These are phyloP conservation scores for Tribolium freemani DNA, from an alignment of 2,888 invertebrate species.

Conservation along the genomic window DNA sequence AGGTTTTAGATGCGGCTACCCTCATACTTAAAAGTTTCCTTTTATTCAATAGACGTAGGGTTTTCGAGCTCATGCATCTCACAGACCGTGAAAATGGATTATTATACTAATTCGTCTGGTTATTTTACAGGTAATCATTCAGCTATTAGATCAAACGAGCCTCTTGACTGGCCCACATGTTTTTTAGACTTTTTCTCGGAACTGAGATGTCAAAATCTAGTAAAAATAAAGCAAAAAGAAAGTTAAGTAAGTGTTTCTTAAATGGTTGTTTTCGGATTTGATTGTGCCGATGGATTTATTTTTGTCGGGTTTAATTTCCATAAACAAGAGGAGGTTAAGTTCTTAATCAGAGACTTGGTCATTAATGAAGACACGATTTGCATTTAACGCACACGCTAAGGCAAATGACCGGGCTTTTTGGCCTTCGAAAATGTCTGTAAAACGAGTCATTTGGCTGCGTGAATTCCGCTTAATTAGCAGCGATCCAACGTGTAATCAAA, in stretches of 20 bases:
- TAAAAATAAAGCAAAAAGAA: neutral
- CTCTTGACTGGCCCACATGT: neutral
- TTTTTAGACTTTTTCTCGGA: neutral
- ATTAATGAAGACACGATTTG: slow-evolving; percentile 58
- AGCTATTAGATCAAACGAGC: slow-evolving; percentile 12
- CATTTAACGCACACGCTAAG: slow-evolving; percentile 57
- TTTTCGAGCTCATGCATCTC: slow-evolving; percentile 32
- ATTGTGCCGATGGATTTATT: slow-evolving; percentile 24
- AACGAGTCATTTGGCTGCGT: neutral
- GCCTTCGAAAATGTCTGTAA: slow-evolving; percentile 41
- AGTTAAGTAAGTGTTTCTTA: slow-evolving; percentile 18
- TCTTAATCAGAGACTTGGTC: slow-evolving; percentile 48
- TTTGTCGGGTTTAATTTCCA: slow-evolving; percentile 31
- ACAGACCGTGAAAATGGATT: slow-evolving; percentile 46
- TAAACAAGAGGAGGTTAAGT: slow-evolving; percentile 39
- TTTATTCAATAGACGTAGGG: slow-evolving; percentile 32
- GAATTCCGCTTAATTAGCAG: slow-evolving; percentile 12
- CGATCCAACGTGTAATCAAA: neutral
- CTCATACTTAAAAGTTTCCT: slow-evolving; percentile 35
- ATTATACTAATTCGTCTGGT: slow-evolving; percentile 45
- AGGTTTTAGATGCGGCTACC: slow-evolving; percentile 44
- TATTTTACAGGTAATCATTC: slow-evolving; percentile 42
- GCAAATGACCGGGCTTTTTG: slow-evolving; percentile 54
- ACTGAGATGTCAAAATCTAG: neutral
- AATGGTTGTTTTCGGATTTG: slow-evolving; percentile 22